Conservation (phyloP, 2,888 invertebrate genomes). For the Onchidella celtica region DNA sequence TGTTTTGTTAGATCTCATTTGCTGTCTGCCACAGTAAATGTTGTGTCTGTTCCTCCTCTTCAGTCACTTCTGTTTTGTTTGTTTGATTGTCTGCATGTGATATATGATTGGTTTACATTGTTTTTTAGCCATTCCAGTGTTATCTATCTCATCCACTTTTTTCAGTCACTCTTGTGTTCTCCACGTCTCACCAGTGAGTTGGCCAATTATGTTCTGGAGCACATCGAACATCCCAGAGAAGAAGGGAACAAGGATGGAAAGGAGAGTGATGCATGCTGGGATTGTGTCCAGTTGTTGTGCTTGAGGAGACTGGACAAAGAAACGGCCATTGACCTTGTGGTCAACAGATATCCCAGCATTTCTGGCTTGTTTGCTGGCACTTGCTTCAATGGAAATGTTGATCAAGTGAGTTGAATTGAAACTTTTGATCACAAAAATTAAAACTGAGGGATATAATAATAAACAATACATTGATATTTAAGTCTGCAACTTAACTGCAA, state of each 20-base stretch:
- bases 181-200: constrained; percentile 30
- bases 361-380: constrained; percentile 60
- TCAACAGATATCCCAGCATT: constrained; percentile 58
- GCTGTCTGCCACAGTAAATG: no score
- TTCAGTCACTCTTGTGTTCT: constrained; percentile 42
- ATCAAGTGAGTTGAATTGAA: constrained; percentile 62
- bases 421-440: neutral
- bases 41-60: no score
- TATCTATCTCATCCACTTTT: no score
- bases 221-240: neutral
- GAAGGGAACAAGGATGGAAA: neutral
- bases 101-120: no score
- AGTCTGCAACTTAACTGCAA: no score
- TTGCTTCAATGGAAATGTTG: constrained; percentile 54
- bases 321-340: constrained; percentile 56
- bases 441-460: neutral
- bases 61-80: no score
- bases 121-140: no score
- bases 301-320: constrained; percentile 52
- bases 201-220: neutral
- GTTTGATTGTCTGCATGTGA: no score
- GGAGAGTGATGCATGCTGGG: constrained; percentile 52
- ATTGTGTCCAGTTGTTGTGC: constrained; percentile 66
- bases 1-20: neutral
- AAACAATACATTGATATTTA: neutral